Evolutionary conservation across 2,797 vertebrate genomes (phyloP).

Genomic region (Bucorvus abyssinicus): DNA sequence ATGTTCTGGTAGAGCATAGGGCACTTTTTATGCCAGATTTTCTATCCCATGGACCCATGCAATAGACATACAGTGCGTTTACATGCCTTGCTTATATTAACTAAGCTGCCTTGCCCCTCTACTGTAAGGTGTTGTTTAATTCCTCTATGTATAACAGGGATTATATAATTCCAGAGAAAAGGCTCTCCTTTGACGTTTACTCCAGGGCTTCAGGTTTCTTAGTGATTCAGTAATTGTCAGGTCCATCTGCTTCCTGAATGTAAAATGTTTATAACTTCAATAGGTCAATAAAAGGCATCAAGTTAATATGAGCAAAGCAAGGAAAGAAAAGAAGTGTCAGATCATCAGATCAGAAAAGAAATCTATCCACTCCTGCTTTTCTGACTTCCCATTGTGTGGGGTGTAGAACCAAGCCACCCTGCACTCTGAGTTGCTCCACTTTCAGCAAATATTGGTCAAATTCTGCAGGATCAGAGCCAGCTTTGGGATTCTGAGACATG

Average conservation of each 20-base stretch:
- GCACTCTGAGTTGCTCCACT: not conserved
- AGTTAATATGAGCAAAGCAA: not conserved
- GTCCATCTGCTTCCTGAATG: not conserved
- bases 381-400: not conserved
- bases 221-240: not conserved
- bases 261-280: not conserved
- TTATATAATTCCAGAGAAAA: conserved; percentile 26
- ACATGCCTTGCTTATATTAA: not conserved
- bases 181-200: not conserved
- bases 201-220: not conserved
- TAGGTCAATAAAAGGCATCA: not conserved
- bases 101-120: not conserved
- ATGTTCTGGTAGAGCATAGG: not conserved
- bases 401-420: not conserved
- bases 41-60: not conserved
- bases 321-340: not conserved
- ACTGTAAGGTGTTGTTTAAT: not conserved
- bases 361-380: not conserved
- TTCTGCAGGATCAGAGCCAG: conserved; percentile 16
- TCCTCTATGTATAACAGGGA: not conserved
- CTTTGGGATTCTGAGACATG: not conserved
- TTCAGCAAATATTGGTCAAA: conserved; percentile 13
- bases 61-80: not conserved
- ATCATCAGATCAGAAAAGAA: not conserved
- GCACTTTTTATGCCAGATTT: not conserved